A percentile compares a stretch with the other conserved stretches of the same genome.
Conservation (phyloP, 2,888 invertebrate species). For the Apotomis turbidana region DNA sequence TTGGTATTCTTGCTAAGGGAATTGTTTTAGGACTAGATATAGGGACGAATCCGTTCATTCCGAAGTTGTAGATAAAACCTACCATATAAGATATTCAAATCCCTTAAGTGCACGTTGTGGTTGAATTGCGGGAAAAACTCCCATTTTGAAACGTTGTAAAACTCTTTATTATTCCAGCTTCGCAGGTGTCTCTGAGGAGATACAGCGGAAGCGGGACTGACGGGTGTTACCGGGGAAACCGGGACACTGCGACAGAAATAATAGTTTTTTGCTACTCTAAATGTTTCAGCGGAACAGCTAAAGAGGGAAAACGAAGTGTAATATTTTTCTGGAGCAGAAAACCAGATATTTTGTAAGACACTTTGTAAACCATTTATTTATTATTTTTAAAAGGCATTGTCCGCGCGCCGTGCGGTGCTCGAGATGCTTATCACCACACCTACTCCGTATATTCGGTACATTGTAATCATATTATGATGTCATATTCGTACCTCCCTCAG, state of each 20-base stretch:
- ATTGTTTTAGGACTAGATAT: conserved; percentile 70
- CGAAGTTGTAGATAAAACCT: conserved; percentile 76
- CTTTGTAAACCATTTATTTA: conserved; percentile 11
- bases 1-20: conserved; percentile 52
- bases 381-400: conserved; percentile 13
- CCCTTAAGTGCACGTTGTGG: conserved; percentile 83
- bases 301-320: conserved; percentile 43
- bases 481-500: conserved; percentile 62
- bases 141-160: conserved; percentile 81
- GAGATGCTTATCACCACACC: conserved; percentile 34
- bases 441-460: conserved; percentile 41
- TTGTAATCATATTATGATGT: conserved; percentile 62
- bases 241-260: conserved; percentile 56
- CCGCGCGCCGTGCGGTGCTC: background rate
- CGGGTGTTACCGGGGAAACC: conserved; percentile 57
- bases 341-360: conserved; percentile 1
- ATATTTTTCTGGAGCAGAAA: conserved; percentile 34
- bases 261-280: conserved; percentile 57
- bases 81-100: conserved; percentile 82
- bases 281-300: conserved; percentile 48
- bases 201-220: conserved; percentile 67
- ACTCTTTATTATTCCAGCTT: conserved; percentile 81
- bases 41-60: conserved; percentile 64
- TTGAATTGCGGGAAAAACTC: conserved; percentile 82
- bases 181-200: conserved; percentile 77